Base-by-base conservation (phyloP, 2,888 invertebrate species). In the Morpho deidamia region DNA sequence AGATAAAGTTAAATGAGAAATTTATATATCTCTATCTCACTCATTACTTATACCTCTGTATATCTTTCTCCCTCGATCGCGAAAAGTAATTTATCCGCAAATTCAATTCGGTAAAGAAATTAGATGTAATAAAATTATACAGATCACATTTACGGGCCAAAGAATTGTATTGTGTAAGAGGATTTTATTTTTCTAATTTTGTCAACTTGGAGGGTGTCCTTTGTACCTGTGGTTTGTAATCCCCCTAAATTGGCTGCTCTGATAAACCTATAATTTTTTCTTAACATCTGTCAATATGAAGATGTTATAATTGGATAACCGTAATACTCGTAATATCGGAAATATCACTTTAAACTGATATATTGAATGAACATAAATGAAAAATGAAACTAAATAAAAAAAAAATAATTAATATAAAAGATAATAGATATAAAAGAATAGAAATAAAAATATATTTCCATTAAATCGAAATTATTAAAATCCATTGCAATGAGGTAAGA, bases 51-150 rank as follows among this genome's bases (percentile, higher is more conserved):
- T 12, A 7, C 55, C 59, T 66, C 60, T 62, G n/a, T 55, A 39
- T 59, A 45, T 68, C 65, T 63, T 65, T 61, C 53, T 61, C 58
- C 57, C 59, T 42, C 57, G 66, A 61, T 61, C 46, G 56, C 52
- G 64, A 70, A 72, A 70, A 72, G 76, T 74, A 78, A 81, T 82
- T 82, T 76, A 68, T 64, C 63, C 59, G 62, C 61, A 64, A 65
- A 69, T 81, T 83, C 78, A 78, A 83, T 82, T 81, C 78, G 70
- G 65, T 54, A 69, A 71, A 62, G 69, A 70, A 73, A 74, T 76
- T 71, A 73, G 70, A 78, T 76, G 76, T 75, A 81, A 85, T 84
- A 84, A 87, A 88, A 87, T 88, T 88, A 88, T 87, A 85, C 86
- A 76, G 83, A 76, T 78, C 79, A 74, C 63, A 60, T 60, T 61